These are phyloP conservation scores for Orthosia gracilis DNA, from an alignment of 2,888 invertebrate species.

Conservation along the genomic window DNA sequence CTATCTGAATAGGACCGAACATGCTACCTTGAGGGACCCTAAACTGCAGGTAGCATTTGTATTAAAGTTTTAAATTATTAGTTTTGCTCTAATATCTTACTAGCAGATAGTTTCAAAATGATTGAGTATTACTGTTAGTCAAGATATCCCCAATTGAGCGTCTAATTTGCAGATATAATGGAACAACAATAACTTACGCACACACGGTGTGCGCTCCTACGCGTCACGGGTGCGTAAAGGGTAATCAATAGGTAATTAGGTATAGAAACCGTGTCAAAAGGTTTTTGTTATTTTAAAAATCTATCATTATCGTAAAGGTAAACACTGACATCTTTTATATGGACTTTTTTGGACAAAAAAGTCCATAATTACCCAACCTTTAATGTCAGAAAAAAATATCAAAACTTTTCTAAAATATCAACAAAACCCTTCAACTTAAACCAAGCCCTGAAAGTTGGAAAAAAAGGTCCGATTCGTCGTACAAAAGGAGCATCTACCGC, in stretches of 20 bases:
- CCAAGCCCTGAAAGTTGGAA: slow-evolving; percentile 68
- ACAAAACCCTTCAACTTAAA: slow-evolving; percentile 63
- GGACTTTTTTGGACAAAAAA: too few species aligned
- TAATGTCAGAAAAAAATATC: background rate
- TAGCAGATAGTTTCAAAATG: background rate
- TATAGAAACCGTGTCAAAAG: slow-evolving; percentile 5
- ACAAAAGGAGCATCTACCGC: slow-evolving; percentile 79
- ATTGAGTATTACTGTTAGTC: background rate
- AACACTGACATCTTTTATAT: too few species aligned
- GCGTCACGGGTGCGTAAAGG: too few species aligned
- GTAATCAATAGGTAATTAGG: background rate
- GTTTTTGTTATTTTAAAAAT: background rate
- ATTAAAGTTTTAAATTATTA: background rate
- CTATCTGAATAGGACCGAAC: background rate
- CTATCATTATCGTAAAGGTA: background rate
- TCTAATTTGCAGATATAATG: too few species aligned
- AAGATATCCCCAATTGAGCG: background rate
- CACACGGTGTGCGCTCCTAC: too few species aligned
- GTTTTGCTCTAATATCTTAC: background rate
- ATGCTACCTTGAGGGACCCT: slow-evolving; percentile 24
- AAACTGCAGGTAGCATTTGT: background rate
- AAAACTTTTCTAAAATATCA: slow-evolving; percentile 54
- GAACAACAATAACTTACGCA: too few species aligned
- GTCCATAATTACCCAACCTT: background rate
- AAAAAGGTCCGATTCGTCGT: slow-evolving; percentile 77